Percentiles rank a stretch among this genome's conserved stretches.
These are phyloP conservation scores for Lepus townsendii DNA, from an alignment of 2,797 vertebrate genomes.

Conservation along the genomic window DNA sequence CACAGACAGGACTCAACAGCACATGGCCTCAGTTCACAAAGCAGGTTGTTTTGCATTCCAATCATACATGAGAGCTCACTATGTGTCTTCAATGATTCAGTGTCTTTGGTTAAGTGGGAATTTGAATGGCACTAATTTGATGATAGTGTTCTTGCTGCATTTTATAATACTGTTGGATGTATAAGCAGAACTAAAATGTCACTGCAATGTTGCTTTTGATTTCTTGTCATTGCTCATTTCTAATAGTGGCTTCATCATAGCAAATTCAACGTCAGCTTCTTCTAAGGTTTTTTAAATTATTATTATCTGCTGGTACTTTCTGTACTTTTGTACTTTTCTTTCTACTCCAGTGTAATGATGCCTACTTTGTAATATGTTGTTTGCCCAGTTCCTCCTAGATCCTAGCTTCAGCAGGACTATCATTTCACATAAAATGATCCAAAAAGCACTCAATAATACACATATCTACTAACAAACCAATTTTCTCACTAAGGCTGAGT, in stretches of 20 bases:
- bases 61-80: background rate
- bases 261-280: background rate
- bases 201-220: background rate
- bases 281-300: background rate
- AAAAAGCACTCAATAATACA: background rate
- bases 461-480: background rate
- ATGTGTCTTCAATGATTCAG: background rate
- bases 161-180: background rate
- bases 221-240: conserved; percentile 10
- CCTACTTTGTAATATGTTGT: background rate
- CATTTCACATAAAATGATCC: background rate
- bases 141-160: background rate
- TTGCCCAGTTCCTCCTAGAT: conserved; percentile 10
- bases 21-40: background rate
- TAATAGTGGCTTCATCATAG: background rate
- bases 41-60: background rate
- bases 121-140: background rate
- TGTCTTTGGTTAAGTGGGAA: background rate
- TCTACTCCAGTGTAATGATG: conserved; percentile 2
- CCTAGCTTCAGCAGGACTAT: background rate
- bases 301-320: background rate
- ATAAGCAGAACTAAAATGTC: background rate
- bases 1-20: background rate
- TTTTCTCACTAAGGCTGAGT: conserved; percentile 1
- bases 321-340: background rate